A percentile compares a stretch with the other conserved stretches of the same genome.
These are phyloP conservation scores for Phrixothrix hirtus DNA, from an alignment of 2,888 invertebrate genomes.

Conservation along the genomic window DNA sequence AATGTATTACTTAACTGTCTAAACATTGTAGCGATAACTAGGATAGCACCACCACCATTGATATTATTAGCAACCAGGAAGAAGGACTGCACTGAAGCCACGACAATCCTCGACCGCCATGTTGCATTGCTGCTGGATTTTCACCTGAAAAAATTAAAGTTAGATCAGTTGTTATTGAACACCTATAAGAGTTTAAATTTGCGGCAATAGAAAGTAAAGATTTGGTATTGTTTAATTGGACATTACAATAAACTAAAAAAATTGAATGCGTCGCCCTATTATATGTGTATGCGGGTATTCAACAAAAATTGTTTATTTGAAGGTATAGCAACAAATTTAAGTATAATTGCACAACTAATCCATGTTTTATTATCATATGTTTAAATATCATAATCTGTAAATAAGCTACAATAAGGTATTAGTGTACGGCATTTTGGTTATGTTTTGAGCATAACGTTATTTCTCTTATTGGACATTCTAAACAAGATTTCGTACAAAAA, in stretches of 20 bases:
- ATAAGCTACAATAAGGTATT: slow-evolving; percentile 4
- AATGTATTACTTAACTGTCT: slow-evolving; percentile 23
- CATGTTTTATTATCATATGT: no score
- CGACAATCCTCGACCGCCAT: slow-evolving; percentile 56
- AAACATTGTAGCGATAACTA: slow-evolving; percentile 42
- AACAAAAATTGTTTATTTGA: background rate
- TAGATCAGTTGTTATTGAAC: no score
- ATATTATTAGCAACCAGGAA: slow-evolving; percentile 52
- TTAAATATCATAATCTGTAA: no score
- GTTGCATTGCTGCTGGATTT: slow-evolving; percentile 61
- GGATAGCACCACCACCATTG: slow-evolving; percentile 49
- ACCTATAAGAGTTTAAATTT: no score
- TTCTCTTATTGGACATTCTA: no score
- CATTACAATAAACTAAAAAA: no score
- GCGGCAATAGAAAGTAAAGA: no score
- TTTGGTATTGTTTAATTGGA: no score
- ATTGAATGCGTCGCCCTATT: no score
- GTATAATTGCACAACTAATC: no score
- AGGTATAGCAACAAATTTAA: background rate
- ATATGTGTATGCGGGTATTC: background rate
- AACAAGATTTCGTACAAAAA: no score
- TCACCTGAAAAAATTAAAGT: slow-evolving; percentile 60
- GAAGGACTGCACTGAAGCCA: slow-evolving; percentile 56
- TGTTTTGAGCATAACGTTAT: background rate
- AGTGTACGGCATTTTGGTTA: slow-evolving; percentile 2